These are phyloP conservation scores for Hylomyscus alleni DNA, from an alignment of 2,797 vertebrate genomes.

Conservation along the genomic window DNA sequence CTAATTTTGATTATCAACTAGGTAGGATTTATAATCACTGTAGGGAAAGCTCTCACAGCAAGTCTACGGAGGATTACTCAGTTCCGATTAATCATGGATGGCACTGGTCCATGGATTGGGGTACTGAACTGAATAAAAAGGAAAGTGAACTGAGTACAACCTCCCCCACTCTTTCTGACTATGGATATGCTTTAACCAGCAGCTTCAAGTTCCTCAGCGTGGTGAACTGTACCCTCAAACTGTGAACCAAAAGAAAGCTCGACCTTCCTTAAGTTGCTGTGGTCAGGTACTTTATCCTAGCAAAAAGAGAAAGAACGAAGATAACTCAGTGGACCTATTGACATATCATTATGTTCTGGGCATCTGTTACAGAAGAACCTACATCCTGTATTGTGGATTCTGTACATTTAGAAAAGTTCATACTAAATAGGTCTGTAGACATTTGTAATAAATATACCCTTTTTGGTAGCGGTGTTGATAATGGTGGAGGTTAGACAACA, in stretches of 20 bases:
- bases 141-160: not conserved
- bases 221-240: not conserved
- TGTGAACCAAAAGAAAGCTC: not conserved
- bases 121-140: not conserved
- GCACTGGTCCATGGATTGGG: not conserved
- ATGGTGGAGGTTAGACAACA: not conserved
- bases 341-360: not conserved
- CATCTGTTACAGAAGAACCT: not conserved
- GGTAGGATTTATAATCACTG: not conserved
- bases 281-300: not conserved
- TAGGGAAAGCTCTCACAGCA: not conserved
- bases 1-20: not conserved
- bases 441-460: not conserved
- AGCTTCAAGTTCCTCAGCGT: not conserved
- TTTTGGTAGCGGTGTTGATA: not conserved
- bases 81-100: not conserved
- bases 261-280: not conserved
- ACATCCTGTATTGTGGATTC: not conserved
- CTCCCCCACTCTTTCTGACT: not conserved
- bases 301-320: not conserved
- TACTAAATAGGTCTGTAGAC: not conserved
- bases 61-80: not conserved
- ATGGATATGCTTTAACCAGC: too few relatives aligned
- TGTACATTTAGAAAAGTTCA: not conserved
- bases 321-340: not conserved